Evolutionary conservation across 2,888 invertebrate genomes (phyloP).

Genomic region (Dynastes maya): DNA sequence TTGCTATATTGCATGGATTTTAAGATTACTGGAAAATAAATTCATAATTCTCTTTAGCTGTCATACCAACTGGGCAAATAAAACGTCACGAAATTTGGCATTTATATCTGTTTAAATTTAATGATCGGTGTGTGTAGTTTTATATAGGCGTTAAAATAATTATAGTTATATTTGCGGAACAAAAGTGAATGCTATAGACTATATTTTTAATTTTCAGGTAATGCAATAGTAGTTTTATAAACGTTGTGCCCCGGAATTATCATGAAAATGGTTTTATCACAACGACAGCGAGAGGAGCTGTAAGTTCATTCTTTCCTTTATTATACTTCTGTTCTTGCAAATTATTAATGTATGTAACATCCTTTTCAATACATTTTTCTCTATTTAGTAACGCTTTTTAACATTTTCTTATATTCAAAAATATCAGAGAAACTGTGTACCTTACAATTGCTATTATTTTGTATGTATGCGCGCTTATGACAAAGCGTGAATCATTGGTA

Average conservation of each 20-base stretch:
- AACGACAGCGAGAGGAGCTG: conserved; percentile 99
- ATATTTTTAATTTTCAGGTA: conserved; percentile 62
- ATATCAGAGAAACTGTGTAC: neutral
- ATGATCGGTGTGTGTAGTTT: conserved; percentile 1
- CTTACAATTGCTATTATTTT: neutral
- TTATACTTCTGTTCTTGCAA: neutral
- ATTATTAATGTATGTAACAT: conserved; percentile 20
- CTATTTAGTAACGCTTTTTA: neutral
- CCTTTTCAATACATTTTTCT: conserved; percentile 14
- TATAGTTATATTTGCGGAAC: neutral
- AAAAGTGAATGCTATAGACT: neutral
- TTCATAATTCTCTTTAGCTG: neutral
- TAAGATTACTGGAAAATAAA: neutral
- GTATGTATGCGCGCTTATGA: neutral
- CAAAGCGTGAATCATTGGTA: conserved; percentile 3
- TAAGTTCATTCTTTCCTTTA: conserved; percentile 75
- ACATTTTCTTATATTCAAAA: too few species aligned
- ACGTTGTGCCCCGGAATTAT: conserved; percentile 70
- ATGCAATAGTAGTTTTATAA: conserved; percentile 65
- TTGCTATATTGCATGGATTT: neutral
- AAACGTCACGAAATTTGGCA: conserved; percentile 43
- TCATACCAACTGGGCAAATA: conserved; percentile 1
- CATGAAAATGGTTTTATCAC: conserved; percentile 99
- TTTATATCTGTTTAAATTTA: conserved; percentile 39
- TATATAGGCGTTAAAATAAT: conserved; percentile 2